These are phyloP conservation scores for Rhagium mordax DNA, from an alignment of 2,888 invertebrate species.

Conservation along the genomic window DNA sequence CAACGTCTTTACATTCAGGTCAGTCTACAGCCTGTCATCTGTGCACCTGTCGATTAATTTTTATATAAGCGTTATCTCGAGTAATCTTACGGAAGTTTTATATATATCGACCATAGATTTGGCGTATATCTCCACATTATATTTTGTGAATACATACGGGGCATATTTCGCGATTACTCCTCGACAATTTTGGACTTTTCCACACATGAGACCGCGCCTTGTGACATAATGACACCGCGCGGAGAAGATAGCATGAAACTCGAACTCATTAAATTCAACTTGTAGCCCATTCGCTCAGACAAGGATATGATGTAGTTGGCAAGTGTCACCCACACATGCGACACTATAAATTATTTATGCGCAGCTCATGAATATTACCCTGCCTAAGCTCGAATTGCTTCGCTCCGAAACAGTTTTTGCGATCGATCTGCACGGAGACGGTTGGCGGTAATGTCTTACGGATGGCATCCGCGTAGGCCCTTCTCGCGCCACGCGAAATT, in stretches of 20 bases:
- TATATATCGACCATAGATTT: no score
- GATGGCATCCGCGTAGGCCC: neutral
- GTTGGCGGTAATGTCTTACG: neutral
- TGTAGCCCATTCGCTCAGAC: conserved; percentile 5
- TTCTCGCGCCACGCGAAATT: neutral
- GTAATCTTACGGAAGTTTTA: no score
- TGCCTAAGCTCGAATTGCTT: neutral
- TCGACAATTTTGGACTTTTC: neutral
- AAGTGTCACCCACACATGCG: conserved; percentile 32
- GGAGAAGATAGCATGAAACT: neutral
- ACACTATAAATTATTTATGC: conserved; percentile 30
- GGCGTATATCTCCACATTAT: neutral
- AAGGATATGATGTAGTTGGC: conserved; percentile 29
- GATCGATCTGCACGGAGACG: neutral
- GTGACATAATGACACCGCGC: neutral
- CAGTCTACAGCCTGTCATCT: no score
- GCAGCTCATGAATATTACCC: conserved; percentile 22
- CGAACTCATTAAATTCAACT: conserved; percentile 17
- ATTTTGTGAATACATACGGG: neutral
- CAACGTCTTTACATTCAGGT: no score
- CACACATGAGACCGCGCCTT: neutral
- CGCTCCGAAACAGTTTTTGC: neutral
- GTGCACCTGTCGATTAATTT: no score
- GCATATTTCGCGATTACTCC: no score
- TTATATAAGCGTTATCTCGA: no score